Conservation (phyloP, 2,888 invertebrate genomes). For the Erebia ligea region DNA sequence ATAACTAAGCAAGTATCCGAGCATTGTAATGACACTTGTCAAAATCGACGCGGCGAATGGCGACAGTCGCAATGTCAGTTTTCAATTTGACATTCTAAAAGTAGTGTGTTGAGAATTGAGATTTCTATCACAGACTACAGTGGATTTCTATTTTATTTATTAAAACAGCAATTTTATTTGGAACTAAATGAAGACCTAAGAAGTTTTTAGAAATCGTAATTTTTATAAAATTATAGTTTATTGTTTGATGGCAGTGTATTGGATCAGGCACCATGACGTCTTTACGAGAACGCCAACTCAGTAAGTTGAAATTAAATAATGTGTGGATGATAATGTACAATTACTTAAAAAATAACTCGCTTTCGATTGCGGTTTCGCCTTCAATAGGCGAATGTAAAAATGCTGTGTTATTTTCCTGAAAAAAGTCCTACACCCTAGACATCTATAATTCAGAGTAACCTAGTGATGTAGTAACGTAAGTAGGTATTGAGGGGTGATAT, state of each 20-base stretch:
- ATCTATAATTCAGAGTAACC: too few species aligned
- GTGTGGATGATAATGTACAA: constrained; percentile 25
- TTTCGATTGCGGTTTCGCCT: not conserved
- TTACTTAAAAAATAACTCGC: constrained; percentile 26
- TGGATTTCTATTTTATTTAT: too few species aligned
- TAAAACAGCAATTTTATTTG: not conserved
- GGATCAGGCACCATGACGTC: constrained; percentile 81
- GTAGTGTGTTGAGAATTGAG: not conserved
- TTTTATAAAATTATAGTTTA: constrained; percentile 6
- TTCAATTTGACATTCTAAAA: constrained; percentile 15
- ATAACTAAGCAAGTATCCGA: not conserved
- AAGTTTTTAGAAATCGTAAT: not conserved
- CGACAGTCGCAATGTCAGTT: constrained; percentile 11
- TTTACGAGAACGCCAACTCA: constrained; percentile 88
- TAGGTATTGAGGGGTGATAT: too few species aligned
- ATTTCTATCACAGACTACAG: too few species aligned
- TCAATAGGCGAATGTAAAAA: not conserved
- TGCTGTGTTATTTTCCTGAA: too few species aligned
- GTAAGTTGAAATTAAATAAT: constrained; percentile 67
- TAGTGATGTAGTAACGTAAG: too few species aligned
- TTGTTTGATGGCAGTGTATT: constrained; percentile 50
- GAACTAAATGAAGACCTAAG: not conserved
- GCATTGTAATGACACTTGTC: constrained; percentile 1
- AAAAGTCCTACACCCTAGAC: too few species aligned
- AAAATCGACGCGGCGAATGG: constrained; percentile 19